Conservation (phyloP, 2,888 invertebrate genomes). For the Teleiodes luculella region DNA sequence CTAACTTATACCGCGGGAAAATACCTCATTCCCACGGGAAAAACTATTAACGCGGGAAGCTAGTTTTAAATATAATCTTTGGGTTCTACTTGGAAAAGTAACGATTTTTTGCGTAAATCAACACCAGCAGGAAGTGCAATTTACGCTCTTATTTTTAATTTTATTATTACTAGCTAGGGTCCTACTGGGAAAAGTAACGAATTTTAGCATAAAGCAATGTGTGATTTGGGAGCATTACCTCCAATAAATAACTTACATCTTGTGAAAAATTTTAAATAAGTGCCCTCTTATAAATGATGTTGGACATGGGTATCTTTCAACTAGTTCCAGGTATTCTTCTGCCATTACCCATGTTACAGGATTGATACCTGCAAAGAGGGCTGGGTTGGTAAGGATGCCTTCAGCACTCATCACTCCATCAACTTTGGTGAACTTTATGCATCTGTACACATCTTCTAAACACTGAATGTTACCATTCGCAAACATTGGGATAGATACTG, state of each 20-base stretch:
- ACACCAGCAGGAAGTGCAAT: too few relatives aligned
- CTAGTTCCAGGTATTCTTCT: constrained; percentile 90
- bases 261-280: constrained; percentile 97
- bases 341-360: constrained; percentile 95
- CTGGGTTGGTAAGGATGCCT: constrained; percentile 99
- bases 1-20: too few relatives aligned
- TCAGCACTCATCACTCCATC: constrained; percentile 95
- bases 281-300: constrained; percentile 95
- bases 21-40: too few relatives aligned
- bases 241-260: constrained; percentile 84
- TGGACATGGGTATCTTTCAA: constrained; percentile 90
- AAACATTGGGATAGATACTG: constrained; percentile 94
- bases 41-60: too few relatives aligned
- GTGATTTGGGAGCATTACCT: too few relatives aligned
- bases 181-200: too few relatives aligned
- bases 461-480: constrained; percentile 99
- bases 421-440: constrained; percentile 90
- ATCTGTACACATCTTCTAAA: constrained; percentile 89
- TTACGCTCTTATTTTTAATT: too few relatives aligned
- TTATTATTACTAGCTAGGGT: too few relatives aligned
- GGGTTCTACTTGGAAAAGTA: too few relatives aligned
- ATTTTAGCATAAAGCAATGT: too few relatives aligned
- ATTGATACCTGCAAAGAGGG: constrained; percentile 87
- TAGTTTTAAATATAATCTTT: too few relatives aligned
- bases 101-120: too few relatives aligned